Conservation (phyloP, 1,140 invertebrate species). For the Trichogramma pretiosum region DNA sequence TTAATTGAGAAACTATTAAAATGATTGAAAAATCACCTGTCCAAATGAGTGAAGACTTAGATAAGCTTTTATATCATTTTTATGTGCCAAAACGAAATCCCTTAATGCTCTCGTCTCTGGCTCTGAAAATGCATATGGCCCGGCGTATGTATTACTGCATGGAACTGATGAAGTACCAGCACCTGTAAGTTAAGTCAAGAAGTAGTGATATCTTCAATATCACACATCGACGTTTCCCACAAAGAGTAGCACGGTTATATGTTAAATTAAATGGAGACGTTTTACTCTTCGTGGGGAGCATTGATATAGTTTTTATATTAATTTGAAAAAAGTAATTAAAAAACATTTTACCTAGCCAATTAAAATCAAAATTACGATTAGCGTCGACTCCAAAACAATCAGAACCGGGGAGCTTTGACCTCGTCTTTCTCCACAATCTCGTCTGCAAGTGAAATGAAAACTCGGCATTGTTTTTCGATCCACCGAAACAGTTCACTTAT, state of each 20-base stretch:
- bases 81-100: conserved; percentile 44
- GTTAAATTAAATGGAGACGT: too few species aligned
- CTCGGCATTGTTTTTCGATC: neutral
- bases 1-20: conserved; percentile 7
- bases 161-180: conserved; percentile 53
- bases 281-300: neutral
- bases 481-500: neutral
- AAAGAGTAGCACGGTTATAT: conserved; percentile 8
- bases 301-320: too few species aligned
- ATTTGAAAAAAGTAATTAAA: conserved; percentile 10
- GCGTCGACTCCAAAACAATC: conserved; percentile 51
- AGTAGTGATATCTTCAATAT: neutral
- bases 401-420: conserved; percentile 29
- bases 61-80: conserved; percentile 52
- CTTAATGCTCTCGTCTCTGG: conserved; percentile 56
- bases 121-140: conserved; percentile 63
- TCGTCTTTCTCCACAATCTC: conserved; percentile 47
- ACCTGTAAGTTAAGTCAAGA: conserved; percentile 22
- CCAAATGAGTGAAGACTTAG: conserved; percentile 62
- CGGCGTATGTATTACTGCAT: conserved; percentile 64
- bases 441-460: conserved; percentile 29
- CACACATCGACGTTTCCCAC: conserved; percentile 26
- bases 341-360: conserved; percentile 45
- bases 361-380: conserved; percentile 61
- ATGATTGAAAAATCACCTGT: conserved; percentile 28